Evolutionary conservation across 2,888 invertebrate genomes (phyloP).

Genomic region (Prostheceraeus crozeri): DNA sequence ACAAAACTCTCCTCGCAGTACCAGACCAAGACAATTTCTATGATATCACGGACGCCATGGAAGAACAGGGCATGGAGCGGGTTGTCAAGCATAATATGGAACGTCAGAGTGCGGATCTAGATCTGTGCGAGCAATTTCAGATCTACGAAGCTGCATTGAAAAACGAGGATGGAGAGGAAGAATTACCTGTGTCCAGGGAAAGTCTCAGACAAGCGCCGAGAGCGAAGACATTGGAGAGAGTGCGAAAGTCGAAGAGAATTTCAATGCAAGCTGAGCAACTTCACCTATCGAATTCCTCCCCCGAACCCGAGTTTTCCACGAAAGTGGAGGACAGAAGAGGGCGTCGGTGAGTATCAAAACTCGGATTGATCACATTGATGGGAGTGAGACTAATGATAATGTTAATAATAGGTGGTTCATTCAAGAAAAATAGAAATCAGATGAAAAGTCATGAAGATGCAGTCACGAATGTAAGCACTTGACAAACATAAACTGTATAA

Average conservation of each 20-base stretch:
- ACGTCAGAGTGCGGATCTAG: conserved; percentile 81
- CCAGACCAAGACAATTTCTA: conserved; percentile 93
- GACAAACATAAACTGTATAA: no score
- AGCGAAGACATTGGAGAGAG: neutral
- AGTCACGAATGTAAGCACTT: no score
- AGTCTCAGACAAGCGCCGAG: conserved; percentile 9
- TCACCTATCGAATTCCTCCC: no score
- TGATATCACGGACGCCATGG: conserved; percentile 87
- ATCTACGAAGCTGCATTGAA: conserved; percentile 86
- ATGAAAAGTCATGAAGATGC: no score
- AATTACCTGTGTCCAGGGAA: neutral
- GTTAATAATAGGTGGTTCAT: no score
- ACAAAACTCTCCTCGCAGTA: conserved; percentile 77
- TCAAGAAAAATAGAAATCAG: no score
- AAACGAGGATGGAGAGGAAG: conserved; percentile 69
- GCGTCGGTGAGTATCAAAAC: no score
- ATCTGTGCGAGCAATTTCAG: conserved; percentile 82
- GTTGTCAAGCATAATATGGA: conserved; percentile 52
- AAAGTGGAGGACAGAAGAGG: no score
- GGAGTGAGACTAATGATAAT: no score
- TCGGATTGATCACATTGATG: no score
- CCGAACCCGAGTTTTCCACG: no score
- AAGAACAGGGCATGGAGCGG: conserved; percentile 67
- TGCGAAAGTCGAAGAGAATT: conserved; percentile 1
- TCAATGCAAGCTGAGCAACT: no score